A percentile compares a stretch with the other conserved stretches of the same genome.
Evolutionary conservation across 2,797 vertebrate genomes (phyloP).

Genomic region (Scomberomorus guttatus): DNA sequence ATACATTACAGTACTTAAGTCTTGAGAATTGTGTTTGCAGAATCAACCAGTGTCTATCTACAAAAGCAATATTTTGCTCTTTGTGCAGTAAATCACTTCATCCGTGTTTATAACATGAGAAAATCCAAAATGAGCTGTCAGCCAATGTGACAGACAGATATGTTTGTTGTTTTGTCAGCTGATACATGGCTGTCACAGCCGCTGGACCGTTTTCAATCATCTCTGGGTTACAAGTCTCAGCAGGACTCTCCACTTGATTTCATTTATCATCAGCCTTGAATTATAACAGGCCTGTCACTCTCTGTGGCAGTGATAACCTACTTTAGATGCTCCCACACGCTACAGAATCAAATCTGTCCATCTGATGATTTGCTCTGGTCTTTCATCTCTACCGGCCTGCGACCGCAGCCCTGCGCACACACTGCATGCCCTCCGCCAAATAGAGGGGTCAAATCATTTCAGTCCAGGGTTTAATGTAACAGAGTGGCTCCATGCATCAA

Average conservation of each 20-base stretch:
- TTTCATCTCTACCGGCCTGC: slow-evolving; percentile 47
- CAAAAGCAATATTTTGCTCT: slow-evolving; percentile 5
- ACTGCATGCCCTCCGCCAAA: slow-evolving; percentile 50
- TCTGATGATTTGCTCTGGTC: slow-evolving; percentile 62
- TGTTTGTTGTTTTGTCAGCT: slow-evolving; percentile 69
- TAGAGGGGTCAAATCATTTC: slow-evolving; percentile 73
- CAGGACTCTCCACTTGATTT: slow-evolving; percentile 73
- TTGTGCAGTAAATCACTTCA: slow-evolving; percentile 18
- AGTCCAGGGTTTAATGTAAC: slow-evolving; percentile 51
- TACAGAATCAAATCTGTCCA: slow-evolving; percentile 68
- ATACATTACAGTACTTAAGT: not conserved
- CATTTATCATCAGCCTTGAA: slow-evolving; percentile 76
- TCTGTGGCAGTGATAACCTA: slow-evolving; percentile 68
- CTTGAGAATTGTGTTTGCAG: not conserved
- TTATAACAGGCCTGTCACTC: slow-evolving; percentile 75
- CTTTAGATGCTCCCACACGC: slow-evolving; percentile 70
- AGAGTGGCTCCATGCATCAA: slow-evolving; percentile 16
- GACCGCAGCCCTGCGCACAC: not conserved
- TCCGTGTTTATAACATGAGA: slow-evolving; percentile 29
- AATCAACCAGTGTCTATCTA: not conserved
- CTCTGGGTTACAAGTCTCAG: slow-evolving; percentile 68
- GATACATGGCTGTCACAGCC: slow-evolving; percentile 51
- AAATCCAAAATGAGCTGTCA: slow-evolving; percentile 51
- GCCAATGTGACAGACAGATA: slow-evolving; percentile 57
- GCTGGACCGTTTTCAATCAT: slow-evolving; percentile 67